Base-by-base conservation (phyloP, 2,888 invertebrate species). In the Ochropleura leucogaster region DNA sequence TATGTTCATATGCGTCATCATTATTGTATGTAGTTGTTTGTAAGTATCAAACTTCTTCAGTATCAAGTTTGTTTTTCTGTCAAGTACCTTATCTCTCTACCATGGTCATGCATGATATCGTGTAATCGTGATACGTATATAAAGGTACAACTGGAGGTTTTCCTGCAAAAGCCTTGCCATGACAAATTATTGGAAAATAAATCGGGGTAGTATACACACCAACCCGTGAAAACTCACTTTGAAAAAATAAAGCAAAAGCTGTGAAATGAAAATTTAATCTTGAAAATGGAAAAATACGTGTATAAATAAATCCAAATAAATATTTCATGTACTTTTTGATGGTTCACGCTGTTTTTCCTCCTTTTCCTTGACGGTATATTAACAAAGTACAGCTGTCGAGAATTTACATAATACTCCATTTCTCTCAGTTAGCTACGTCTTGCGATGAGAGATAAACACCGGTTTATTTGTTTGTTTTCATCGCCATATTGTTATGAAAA, bases 401-500 rank as follows among this genome's bases (percentile, higher is more conserved):
- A 68, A 86, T 77, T 86, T 77, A 75, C 87, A 77, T 82, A 84
- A 71, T 70, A 72, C 74, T 72, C 55, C 68, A 80, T 86, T 77
- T 68, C 69, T 70, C 63, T 65, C 53, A 75, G 72, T 73, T 69
- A 77, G 49, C 60, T 59, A 72, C 73, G 63, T 46, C 63, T 72
- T 75, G 20, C 16, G 51, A 68, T 57, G 70, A 46, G 59, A 73
- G 72, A 84, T 72, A 71, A 72, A 74, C 57, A 75, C 16, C 49
- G 70, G 70, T 77, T 62, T 84, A 63, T 73, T 77, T 75, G 74
- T 75, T 83, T 82, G 55, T 85, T 83, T 73, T 70, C 60, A 68
- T 68, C 59, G 51, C 40, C 74, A 46, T 49, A 71, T 67, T 68
- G 65, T 71, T 74, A 40, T 18, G 74, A 63, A 60, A 74, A 73